Evolutionary conservation across 2,113 vertebrate genomes (phyloP).

Genomic region (Macroglossus sobrinus): DNA sequence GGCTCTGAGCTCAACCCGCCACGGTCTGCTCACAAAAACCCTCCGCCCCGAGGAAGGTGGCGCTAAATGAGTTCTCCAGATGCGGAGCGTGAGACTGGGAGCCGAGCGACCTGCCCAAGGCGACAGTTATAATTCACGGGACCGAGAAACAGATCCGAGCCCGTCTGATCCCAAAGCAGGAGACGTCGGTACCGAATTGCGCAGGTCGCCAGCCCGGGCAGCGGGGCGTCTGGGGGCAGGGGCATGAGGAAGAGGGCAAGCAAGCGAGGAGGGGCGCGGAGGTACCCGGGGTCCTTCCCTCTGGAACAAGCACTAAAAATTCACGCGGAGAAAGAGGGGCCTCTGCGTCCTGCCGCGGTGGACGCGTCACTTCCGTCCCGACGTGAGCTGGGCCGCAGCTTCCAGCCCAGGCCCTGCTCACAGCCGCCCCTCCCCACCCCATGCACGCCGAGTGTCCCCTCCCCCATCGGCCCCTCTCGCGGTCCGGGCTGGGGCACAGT

Average conservation of each 20-base stretch:
- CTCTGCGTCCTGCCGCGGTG: neutral
- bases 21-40: accelerated
- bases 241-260: accelerated
- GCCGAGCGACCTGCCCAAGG: neutral
- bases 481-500: accelerated
- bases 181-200: neutral
- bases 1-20: neutral
- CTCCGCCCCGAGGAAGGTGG: accelerated
- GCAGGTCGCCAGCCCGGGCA: accelerated
- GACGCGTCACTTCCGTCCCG: too few relatives aligned
- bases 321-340: neutral
- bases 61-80: accelerated
- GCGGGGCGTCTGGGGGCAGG: accelerated
- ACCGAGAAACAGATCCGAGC: neutral
- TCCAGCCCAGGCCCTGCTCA: accelerated
- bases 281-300: accelerated
- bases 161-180: neutral
- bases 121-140: accelerated
- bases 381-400: accelerated
- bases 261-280: accelerated
- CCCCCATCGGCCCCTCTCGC: neutral
- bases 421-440: too few relatives aligned
- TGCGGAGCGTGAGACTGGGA: neutral
- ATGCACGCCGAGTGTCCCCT: neutral
- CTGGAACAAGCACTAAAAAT: neutral